phyloP scores from a whole-genome alignment of 2,113 vertebrate species.

The Forbesichthys papilliferus region DNA sequence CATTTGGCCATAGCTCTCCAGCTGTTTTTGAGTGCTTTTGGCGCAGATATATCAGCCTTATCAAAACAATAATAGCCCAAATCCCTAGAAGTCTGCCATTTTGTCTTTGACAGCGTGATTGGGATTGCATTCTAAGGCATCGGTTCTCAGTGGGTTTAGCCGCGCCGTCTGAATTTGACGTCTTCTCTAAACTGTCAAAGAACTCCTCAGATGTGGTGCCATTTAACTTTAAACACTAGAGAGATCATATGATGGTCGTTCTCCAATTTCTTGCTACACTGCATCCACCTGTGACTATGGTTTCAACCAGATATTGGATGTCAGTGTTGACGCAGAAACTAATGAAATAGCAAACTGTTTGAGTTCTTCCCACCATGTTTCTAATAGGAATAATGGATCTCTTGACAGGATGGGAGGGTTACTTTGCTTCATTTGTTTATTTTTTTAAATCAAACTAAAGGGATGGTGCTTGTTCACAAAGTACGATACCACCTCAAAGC shows the following conservation, averaged over 20 bases:
- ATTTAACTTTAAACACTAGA: background rate
- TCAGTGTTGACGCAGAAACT: constrained; percentile 7
- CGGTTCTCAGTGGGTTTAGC: background rate
- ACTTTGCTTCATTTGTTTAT: constrained; percentile 28
- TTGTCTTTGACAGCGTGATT: background rate
- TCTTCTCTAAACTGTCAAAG: constrained; percentile 5
- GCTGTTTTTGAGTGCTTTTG: constrained; percentile 56
- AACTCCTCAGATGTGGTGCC: background rate
- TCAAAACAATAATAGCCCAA: constrained; percentile 45
- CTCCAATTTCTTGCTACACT: background rate
- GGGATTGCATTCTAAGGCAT: background rate
- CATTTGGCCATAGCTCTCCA: constrained; percentile 47
- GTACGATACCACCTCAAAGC: constrained; percentile 47
- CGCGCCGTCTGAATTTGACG: background rate
- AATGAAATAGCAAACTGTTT: too few species aligned
- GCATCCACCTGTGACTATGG: background rate
- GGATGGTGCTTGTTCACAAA: constrained; percentile 44
- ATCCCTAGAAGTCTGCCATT: constrained; percentile 2
- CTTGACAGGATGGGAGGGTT: constrained; percentile 27
- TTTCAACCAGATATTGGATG: background rate
- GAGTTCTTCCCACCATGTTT: constrained; percentile 4
- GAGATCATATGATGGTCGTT: background rate
- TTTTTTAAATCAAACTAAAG: constrained; percentile 31
- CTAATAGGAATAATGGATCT: constrained; percentile 18
- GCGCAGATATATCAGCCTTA: constrained; percentile 38